A percentile compares a stretch with the other conserved stretches of the same genome.
phyloP scores from a whole-genome alignment of 2,113 vertebrate genomes.

The Aldabrachelys gigantea region DNA sequence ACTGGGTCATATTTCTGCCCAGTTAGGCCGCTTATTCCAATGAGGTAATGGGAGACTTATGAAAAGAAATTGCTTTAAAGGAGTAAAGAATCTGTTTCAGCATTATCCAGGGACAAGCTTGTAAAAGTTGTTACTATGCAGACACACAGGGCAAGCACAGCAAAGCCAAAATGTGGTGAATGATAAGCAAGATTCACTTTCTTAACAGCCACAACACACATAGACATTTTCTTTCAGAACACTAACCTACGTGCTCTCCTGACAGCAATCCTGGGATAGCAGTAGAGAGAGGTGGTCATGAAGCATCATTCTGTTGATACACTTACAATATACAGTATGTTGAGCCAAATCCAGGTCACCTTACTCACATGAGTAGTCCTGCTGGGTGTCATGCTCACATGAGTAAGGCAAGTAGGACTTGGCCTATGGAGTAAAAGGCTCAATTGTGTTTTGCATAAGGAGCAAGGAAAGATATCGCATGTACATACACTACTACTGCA shows the following conservation, averaged over 20 bases:
- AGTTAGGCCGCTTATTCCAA: background rate
- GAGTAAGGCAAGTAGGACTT: background rate
- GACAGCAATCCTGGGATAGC: rapidly evolving
- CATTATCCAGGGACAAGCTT: background rate
- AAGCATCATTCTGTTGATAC: background rate
- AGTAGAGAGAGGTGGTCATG: background rate
- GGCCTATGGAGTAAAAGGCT: background rate
- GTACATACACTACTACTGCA: background rate
- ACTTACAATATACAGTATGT: background rate
- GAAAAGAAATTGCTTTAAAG: background rate
- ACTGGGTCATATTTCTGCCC: background rate
- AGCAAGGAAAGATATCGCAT: background rate
- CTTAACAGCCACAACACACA: background rate
- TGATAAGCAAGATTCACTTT: background rate
- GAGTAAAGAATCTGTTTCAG: background rate
- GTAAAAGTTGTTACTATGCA: background rate
- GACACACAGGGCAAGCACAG: background rate
- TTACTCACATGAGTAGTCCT: background rate
- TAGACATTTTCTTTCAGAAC: background rate
- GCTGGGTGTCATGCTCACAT: background rate
- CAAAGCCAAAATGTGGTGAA: rapidly evolving
- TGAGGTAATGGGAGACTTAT: background rate
- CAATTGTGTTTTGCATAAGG: background rate
- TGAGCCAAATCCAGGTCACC: background rate
- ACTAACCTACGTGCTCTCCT: rapidly evolving